Conservation (phyloP, 2,797 vertebrate genomes). For the Pangasius macronema region DNA sequence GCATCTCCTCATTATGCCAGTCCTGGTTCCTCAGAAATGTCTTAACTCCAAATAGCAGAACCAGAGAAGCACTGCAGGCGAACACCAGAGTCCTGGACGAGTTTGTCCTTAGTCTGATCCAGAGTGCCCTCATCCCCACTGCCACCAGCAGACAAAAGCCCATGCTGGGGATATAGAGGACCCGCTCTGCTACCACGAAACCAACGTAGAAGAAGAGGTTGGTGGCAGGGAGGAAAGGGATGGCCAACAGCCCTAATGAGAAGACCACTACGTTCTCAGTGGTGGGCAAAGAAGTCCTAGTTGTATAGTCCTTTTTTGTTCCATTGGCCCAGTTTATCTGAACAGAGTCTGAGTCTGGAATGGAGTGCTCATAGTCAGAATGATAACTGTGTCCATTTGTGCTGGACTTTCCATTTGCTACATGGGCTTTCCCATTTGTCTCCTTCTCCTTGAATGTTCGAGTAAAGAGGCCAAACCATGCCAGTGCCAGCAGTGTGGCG, state of each 20-base stretch:
- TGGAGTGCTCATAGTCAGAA: constrained; percentile 73
- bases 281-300: constrained; percentile 84
- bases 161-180: constrained; percentile 99
- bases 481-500: constrained; percentile 79
- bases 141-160: constrained; percentile 96
- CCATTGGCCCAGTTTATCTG: constrained; percentile 75
- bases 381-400: constrained; percentile 91
- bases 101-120: constrained; percentile 80
- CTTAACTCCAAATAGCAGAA: constrained; percentile 90
- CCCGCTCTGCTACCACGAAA: constrained; percentile 97
- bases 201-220: constrained; percentile 99
- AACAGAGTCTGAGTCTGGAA: constrained; percentile 73
- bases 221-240: constrained; percentile 95
- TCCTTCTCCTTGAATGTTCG: constrained; percentile 72
- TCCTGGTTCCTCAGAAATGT: constrained; percentile 92
- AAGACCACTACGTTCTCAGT: constrained; percentile 90
- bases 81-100: constrained; percentile 85
- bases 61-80: constrained; percentile 82
- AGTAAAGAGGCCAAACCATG: constrained; percentile 80
- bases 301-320: constrained; percentile 76
- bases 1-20: constrained; percentile 98
- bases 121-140: constrained; percentile 87
- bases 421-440: constrained; percentile 80
- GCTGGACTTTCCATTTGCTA: constrained; percentile 87
- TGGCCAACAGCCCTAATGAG: constrained; percentile 88